Evolutionary conservation across 2,888 invertebrate species (phyloP), one percentile per base, ranked within the genome.

Genomic region (Xestia xanthographa): DNA sequence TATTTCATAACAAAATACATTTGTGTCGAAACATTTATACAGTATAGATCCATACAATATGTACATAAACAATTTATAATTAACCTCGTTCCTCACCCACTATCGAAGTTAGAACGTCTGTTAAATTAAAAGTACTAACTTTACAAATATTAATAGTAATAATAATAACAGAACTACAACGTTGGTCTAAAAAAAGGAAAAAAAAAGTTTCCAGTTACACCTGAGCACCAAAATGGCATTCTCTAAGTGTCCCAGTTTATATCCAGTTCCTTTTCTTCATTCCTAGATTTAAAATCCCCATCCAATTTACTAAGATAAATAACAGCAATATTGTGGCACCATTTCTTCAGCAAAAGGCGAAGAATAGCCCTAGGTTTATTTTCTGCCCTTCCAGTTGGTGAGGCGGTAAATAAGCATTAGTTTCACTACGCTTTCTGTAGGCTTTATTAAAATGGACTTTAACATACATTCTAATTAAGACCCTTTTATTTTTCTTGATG

Each of bases 391-490:
- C 69, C 75, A 78, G 81, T 78, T 77, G 69, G 75, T 68, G 75
- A 78, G 69, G 82, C 82, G 72, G 70, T 90, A 88, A 90, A 90
- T 85, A 85, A 84, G 76, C 81, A 90, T 90, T 90, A 90, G 80
- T 83, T 84, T 82, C 70, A 43, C 58, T 66, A 66, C 69, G 58
- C 68, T 41, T 43, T 67, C 63, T 63, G 66, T 20, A 60, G 41
- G 45, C 43, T 74, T 84, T 82, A 86, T 79, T 75, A 77, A 67
- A 71, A 79, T 62, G 29, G 20, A 43, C 66, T 63, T 26, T 34
- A 26, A 63, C 71, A 62, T 79, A 62, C 12, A n/a, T 83, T 78
- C 69, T 73, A 69, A 83, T 78, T 43, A 73, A 5, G 41, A 22
- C 12, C 41, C 14, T 43, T 70, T 65, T 20, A 17, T 38, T 60